Percentiles rank a stretch among this genome's conserved stretches.
phyloP scores from a whole-genome alignment of 2,888 invertebrate species.

The Litoditis marina region DNA sequence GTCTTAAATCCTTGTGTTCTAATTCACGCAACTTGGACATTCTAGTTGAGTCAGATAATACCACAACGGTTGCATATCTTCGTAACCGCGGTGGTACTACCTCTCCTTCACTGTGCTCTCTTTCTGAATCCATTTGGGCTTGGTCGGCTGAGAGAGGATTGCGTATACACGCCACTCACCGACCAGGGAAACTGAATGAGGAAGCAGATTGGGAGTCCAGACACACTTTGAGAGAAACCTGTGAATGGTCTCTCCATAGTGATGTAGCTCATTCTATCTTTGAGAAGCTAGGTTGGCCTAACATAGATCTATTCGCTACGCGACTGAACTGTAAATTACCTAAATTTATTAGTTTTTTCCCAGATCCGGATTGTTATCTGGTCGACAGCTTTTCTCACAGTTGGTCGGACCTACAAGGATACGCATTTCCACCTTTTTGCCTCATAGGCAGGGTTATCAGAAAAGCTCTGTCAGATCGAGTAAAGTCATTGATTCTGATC shows the following conservation, averaged over 20 bases:
- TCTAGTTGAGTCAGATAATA: slow-evolving; percentile 11
- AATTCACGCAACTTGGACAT: background rate
- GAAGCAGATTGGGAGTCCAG: slow-evolving; percentile 10
- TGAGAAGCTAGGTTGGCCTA: background rate
- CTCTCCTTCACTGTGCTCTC: background rate
- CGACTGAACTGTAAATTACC: slow-evolving; percentile 7
- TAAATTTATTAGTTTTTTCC: slow-evolving; percentile 7
- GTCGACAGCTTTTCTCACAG: slow-evolving; percentile 6
- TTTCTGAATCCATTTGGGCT: background rate
- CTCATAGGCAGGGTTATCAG: slow-evolving; percentile 1
- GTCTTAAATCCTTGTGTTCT: background rate
- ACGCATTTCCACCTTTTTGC: slow-evolving; percentile 15
- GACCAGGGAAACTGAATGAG: slow-evolving; percentile 1
- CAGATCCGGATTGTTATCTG: slow-evolving; percentile 6
- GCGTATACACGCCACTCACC: too few species aligned
- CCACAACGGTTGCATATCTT: slow-evolving; percentile 6
- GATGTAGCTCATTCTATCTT: background rate
- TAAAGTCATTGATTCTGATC: slow-evolving; percentile 4
- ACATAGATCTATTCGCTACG: slow-evolving; percentile 14
- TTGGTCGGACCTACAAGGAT: slow-evolving; percentile 4
- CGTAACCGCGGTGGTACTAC: slow-evolving; percentile 4
- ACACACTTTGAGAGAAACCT: slow-evolving; percentile 1
- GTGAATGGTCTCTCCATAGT: slow-evolving; percentile 1
- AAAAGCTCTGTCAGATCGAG: slow-evolving; percentile 5
- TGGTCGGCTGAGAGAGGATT: background rate